Evolutionary conservation across 2,797 vertebrate genomes (phyloP), one percentile per base, ranked within the genome.

Genomic region (Sardinella longiceps): DNA sequence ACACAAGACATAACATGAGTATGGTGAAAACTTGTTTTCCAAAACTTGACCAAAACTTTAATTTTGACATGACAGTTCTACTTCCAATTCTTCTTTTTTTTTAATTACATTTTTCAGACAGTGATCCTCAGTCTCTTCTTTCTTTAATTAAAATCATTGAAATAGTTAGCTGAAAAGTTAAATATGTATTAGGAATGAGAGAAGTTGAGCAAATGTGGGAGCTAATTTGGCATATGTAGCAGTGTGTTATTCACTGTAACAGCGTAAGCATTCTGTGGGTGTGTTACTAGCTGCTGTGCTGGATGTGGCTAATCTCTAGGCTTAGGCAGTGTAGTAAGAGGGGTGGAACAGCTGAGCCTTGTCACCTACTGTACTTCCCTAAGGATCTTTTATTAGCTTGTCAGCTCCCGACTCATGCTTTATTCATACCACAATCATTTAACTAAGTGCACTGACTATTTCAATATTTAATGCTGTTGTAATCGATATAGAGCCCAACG

Each of bases 361-460:
- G 90, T 91, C 89, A 91, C 90, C 88, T 87, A 89, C 63, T 33
- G 30, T 5, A 70, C 88, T 83, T 84, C 37, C 37, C 45, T 66
- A 33, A 10, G 83, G 87, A 90, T 87, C 90, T 91, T 93, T 90
- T 90, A 92, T 94, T 89, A 93, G 84, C 84, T 90, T 87, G 91
- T 92, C 91, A 70, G 86, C 74, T 74, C 89, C 87, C 80, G 85
- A 87, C 90, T 93, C 88, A 94, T 95, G 88, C 92, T 92, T 94
- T 93, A 92, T 95, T 94, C 92, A 95, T 93, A 89, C 91, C 86
- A 90, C 91, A 92, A 93, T 94, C 91, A 91, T 92, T 93, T 92
- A 91, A 92, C 90, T 94, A 93, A 94, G 92, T 92, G 91, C 89
- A 92, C 90, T 89, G 92, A 93, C 93, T 93, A 93, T 92, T 93